Evolutionary conservation across 2,113 vertebrate genomes (phyloP).

Genomic region (Baryphthengus martii): DNA sequence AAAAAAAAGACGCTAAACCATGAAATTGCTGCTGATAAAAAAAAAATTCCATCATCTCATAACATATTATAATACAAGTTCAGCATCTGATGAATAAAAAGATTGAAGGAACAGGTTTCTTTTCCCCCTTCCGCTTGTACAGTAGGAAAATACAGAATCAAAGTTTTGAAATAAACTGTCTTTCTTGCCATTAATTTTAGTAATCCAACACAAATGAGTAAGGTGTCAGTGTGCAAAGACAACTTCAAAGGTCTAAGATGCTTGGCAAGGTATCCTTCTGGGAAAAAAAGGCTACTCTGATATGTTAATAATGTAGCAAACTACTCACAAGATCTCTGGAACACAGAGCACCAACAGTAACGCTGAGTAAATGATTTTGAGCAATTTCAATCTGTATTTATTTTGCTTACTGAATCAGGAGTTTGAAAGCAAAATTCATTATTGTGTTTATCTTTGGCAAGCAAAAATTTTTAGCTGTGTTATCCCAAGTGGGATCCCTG

Average conservation of each 20-base stretch:
- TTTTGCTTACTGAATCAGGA: slow-evolving; percentile 6
- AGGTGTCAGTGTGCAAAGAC: background rate
- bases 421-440: background rate
- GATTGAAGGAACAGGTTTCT: background rate
- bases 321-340: slow-evolving; percentile 27
- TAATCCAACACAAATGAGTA: background rate
- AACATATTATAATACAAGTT: background rate
- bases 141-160: background rate
- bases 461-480: background rate
- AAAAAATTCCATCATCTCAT: background rate
- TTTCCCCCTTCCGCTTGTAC: background rate
- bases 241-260: slow-evolving; percentile 11
- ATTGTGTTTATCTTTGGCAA: slow-evolving; percentile 3
- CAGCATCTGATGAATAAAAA: background rate
- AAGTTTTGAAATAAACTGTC: background rate
- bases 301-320: slow-evolving; percentile 38
- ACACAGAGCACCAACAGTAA: slow-evolving; percentile 16
- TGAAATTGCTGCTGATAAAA: slow-evolving; percentile 54
- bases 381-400: slow-evolving; percentile 31
- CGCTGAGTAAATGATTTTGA: slow-evolving; percentile 29
- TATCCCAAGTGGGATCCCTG: background rate
- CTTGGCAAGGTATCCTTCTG: background rate
- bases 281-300: background rate
- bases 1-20: background rate
- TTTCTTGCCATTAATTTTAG: background rate